phyloP scores from a whole-genome alignment of 1,140 invertebrate species.

The Pseudomyrmex sp. region DNA sequence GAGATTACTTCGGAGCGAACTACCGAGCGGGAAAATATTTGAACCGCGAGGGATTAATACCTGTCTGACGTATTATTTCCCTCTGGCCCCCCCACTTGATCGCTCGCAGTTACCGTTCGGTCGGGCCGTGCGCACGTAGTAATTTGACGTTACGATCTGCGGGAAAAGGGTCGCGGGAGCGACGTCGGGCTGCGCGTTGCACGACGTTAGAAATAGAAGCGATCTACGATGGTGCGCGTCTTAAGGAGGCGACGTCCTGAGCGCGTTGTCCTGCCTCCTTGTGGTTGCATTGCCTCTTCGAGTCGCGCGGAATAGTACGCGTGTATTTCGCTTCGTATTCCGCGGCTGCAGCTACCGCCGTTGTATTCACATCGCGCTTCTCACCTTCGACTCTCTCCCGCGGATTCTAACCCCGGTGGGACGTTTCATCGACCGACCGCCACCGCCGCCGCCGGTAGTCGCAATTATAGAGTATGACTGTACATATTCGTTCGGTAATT shows the following conservation, averaged over 20 bases:
- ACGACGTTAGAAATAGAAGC: conserved; percentile 69
- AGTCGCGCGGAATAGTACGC: conserved; percentile 48
- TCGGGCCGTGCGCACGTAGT: conserved; percentile 62
- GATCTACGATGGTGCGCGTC: conserved; percentile 44
- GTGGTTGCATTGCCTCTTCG: conserved; percentile 33
- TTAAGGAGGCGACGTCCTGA: conserved; percentile 30
- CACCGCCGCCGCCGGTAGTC: conserved; percentile 75
- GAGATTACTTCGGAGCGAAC: conserved; percentile 50
- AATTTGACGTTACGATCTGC: conserved; percentile 69
- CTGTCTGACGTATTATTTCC: conserved; percentile 58
- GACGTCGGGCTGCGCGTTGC: conserved; percentile 60
- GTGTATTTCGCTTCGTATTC: conserved; percentile 29
- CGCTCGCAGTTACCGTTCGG: conserved; percentile 55
- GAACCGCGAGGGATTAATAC: conserved; percentile 60
- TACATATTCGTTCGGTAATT: conserved; percentile 82
- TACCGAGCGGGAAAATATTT: conserved; percentile 59
- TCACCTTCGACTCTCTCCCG: conserved; percentile 68
- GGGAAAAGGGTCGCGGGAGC: conserved; percentile 56
- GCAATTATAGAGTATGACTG: conserved; percentile 84
- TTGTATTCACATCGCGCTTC: conserved; percentile 62
- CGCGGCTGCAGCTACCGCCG: conserved; percentile 26
- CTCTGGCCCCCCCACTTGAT: conserved; percentile 18
- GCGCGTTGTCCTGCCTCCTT: conserved; percentile 43
- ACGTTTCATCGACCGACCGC: conserved; percentile 66
- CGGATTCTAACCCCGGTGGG: conserved; percentile 69